Percentiles rank a stretch among this genome's conserved stretches.
phyloP scores from a whole-genome alignment of 2,888 invertebrate species.

The Harpalus rubripes region DNA sequence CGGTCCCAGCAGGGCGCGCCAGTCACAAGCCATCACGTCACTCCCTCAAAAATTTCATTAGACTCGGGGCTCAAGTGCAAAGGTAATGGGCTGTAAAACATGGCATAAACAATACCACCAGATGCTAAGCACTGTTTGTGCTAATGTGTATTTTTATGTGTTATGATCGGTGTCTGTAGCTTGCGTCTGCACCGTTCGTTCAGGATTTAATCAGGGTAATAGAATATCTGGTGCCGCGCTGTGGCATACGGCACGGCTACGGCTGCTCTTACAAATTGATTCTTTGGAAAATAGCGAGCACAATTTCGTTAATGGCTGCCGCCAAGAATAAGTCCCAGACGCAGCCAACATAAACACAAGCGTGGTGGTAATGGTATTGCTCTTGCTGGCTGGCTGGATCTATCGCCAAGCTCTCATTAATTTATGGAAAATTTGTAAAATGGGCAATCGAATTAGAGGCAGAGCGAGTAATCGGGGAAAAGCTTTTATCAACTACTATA shows the following conservation, averaged over 20 bases:
- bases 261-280: slow-evolving; percentile 72
- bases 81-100: slow-evolving; percentile 73
- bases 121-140: background rate
- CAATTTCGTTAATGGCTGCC: slow-evolving; percentile 70
- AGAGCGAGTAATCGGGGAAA: slow-evolving; percentile 60
- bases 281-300: slow-evolving; percentile 71
- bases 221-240: slow-evolving; percentile 68
- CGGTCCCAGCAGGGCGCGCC: slow-evolving; percentile 72
- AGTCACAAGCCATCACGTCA: slow-evolving; percentile 51
- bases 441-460: slow-evolving; percentile 65
- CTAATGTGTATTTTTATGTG: slow-evolving; percentile 25
- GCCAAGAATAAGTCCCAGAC: slow-evolving; percentile 63
- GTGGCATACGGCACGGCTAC: slow-evolving; percentile 63
- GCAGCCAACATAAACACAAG: slow-evolving; percentile 48
- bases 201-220: slow-evolving; percentile 72
- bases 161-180: slow-evolving; percentile 59
- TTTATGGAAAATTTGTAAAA: slow-evolving; percentile 67
- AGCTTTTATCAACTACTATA: slow-evolving; percentile 58
- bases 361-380: slow-evolving; percentile 61
- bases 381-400: slow-evolving; percentile 17
- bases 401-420: slow-evolving; percentile 63
- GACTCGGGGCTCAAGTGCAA: slow-evolving; percentile 55
- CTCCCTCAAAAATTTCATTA: slow-evolving; percentile 1
- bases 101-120: background rate
- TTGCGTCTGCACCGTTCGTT: slow-evolving; percentile 48